These are phyloP conservation scores for Auanema freiburgensis DNA, from an alignment of 2,888 invertebrate species.

Conservation along the genomic window DNA sequence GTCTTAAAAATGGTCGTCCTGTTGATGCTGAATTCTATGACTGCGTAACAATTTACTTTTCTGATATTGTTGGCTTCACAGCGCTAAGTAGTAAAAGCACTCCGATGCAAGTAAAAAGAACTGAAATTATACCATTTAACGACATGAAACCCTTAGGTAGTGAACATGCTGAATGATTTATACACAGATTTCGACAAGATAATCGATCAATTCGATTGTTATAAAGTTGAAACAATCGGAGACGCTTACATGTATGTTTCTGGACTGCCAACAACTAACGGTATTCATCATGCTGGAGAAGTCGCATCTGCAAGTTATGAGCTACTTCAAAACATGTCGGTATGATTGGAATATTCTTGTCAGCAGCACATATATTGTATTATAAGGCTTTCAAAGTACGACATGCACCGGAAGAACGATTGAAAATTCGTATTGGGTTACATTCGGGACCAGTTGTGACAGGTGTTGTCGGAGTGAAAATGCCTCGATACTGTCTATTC, in stretches of 20 bases:
- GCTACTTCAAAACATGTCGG: conserved; percentile 35
- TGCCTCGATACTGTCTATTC: conserved; percentile 40
- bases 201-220: conserved; percentile 69
- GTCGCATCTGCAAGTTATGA: conserved; percentile 40
- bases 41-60: conserved; percentile 45
- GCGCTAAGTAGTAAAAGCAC: conserved; percentile 44
- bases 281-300: conserved; percentile 40
- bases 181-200: conserved; percentile 87
- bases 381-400: conserved; percentile 32
- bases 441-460: conserved; percentile 39
- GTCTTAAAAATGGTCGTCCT: conserved; percentile 39
- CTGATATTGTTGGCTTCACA: conserved; percentile 50
- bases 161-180: conserved; percentile 82
- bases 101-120: conserved; percentile 28
- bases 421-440: conserved; percentile 38
- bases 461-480: conserved; percentile 38
- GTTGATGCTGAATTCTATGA: conserved; percentile 44
- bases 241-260: conserved; percentile 48
- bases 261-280: conserved; percentile 41
- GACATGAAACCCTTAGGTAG: conserved; percentile 78
- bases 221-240: conserved; percentile 42
- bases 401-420: conserved; percentile 36
- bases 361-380: no score
- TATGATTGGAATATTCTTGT: no score
- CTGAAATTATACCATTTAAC: not conserved